Evolutionary conservation across 2,797 vertebrate genomes (phyloP), one percentile per base, ranked within the genome.

Genomic region (Sebastiscus tertius): DNA sequence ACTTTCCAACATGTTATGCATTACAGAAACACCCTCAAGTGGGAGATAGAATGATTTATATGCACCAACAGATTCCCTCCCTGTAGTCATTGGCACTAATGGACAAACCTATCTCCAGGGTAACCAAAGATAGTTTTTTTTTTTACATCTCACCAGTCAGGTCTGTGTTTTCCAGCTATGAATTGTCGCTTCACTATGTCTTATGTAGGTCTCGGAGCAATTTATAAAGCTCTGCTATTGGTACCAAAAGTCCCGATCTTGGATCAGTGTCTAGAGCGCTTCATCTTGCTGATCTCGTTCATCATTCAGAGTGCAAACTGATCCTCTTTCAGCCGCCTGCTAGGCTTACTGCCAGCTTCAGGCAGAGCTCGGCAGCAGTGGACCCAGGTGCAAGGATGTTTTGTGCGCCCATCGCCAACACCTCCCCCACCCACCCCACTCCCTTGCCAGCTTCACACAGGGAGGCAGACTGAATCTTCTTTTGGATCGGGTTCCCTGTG

Each of bases 311-410:
- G 76, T 72, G 61, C 72, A 67, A 80, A 82, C 77, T 75, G 39
- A 82, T 74, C 65, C 52, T 39, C 60, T 86, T 70, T 66, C 65
- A 72, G 64, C 80, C 42, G 56, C 72, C 69, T 77, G 34, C 11
- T 2, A 58, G 73, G 55, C 80, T 77, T 11, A 34, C 20, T 72
- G 71, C 62, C 75, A 83, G 84, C 59, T 71, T 72, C 64, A 82
- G 66, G 55, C 60, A 66, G 46, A 59, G 69, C 81, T 71, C 29
- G 49, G 60, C 70, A 56, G 74, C 42, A 84, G 42, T 58, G 75
- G 67, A 87, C 87, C 75, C 85, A 88, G 82, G 80, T 88, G 83
- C 59, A 81, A 31, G 63, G 61, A 76, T 68, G 65, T 68, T 84
- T 83, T 56, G 34, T 86, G 66, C 54, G 39, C 55, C 75, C 60